Percentiles rank a stretch among this genome's conserved stretches.
Evolutionary conservation across 37 sponge, comb jelly and placozoan species (phyloP).

Genomic region (Diacarnus erythraeanus): DNA sequence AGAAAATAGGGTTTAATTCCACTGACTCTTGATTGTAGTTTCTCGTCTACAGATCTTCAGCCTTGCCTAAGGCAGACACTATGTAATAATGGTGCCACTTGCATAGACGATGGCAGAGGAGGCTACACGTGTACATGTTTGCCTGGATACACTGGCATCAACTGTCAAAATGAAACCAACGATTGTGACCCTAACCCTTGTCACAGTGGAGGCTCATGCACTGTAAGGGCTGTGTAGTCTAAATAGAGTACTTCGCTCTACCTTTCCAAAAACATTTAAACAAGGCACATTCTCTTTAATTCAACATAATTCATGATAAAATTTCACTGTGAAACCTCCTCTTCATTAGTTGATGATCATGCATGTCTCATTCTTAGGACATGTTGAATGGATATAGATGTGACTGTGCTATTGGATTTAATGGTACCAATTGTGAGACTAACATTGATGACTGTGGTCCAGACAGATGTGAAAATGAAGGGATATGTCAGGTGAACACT

Average conservation of each 20-base stretch:
- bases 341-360: background rate
- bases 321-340: background rate
- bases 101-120: constrained; percentile 41
- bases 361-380: background rate
- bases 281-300: too few relatives aligned
- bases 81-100: constrained; percentile 55
- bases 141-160: constrained; percentile 32
- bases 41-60: constrained; percentile 18
- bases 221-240: constrained; percentile 5
- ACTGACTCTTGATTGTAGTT: background rate
- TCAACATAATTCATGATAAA: too few relatives aligned
- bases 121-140: constrained; percentile 38
- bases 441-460: constrained; percentile 52
- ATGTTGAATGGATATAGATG: background rate
- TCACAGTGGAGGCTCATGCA: constrained; percentile 22
- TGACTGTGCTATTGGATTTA: constrained; percentile 16
- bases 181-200: constrained; percentile 32
- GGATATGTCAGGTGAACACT: constrained; percentile 25
- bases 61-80: constrained; percentile 33
- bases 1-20: background rate
- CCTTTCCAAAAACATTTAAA: too few relatives aligned
- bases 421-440: constrained; percentile 16
- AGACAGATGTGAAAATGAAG: constrained; percentile 60
- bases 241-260: background rate
- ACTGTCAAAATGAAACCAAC: constrained; percentile 30